Evolutionary conservation across 2,797 vertebrate genomes (phyloP).

Genomic region (Helicolenus hilgendorfi): DNA sequence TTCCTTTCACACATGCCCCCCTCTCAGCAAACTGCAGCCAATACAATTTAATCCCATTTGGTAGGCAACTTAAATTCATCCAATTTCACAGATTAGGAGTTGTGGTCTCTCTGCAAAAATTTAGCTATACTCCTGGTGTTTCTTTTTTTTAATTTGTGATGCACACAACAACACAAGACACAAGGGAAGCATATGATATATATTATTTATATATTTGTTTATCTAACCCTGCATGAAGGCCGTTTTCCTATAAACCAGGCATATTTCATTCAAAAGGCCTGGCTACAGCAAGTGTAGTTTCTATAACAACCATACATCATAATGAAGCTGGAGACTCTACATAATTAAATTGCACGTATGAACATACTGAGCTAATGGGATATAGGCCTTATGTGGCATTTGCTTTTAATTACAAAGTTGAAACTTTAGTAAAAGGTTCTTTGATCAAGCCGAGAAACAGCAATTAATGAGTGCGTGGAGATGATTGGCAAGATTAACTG

Average conservation of each 20-base stretch:
- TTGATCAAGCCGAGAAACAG: slow-evolving; percentile 52
- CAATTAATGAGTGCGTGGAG: slow-evolving; percentile 36
- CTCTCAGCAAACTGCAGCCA: slow-evolving; percentile 74
- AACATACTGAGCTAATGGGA: slow-evolving; percentile 46
- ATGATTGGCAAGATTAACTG: slow-evolving; percentile 54
- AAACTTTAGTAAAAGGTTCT: slow-evolving; percentile 56
- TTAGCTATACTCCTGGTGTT: slow-evolving; percentile 50
- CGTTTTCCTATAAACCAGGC: slow-evolving; percentile 12
- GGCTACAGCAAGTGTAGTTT: slow-evolving; percentile 60
- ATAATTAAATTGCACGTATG: slow-evolving; percentile 74
- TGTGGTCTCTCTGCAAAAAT: slow-evolving; percentile 71
- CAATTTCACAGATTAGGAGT: slow-evolving; percentile 89
- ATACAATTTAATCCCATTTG: slow-evolving; percentile 89
- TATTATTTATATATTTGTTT: background rate
- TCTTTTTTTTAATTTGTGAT: slow-evolving; percentile 38
- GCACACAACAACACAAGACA: slow-evolving; percentile 7
- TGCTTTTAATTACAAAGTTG: slow-evolving; percentile 74
- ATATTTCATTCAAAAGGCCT: slow-evolving; percentile 48
- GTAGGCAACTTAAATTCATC: slow-evolving; percentile 86
- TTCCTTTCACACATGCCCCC: slow-evolving; percentile 75
- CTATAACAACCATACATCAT: slow-evolving; percentile 82
- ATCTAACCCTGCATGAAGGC: slow-evolving; percentile 13
- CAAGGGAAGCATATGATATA: background rate
- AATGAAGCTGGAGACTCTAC: slow-evolving; percentile 58
- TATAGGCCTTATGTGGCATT: slow-evolving; percentile 49